These are phyloP conservation scores for Nyctereutes procyonoides DNA, from an alignment of 2,113 vertebrate species.

Conservation along the genomic window DNA sequence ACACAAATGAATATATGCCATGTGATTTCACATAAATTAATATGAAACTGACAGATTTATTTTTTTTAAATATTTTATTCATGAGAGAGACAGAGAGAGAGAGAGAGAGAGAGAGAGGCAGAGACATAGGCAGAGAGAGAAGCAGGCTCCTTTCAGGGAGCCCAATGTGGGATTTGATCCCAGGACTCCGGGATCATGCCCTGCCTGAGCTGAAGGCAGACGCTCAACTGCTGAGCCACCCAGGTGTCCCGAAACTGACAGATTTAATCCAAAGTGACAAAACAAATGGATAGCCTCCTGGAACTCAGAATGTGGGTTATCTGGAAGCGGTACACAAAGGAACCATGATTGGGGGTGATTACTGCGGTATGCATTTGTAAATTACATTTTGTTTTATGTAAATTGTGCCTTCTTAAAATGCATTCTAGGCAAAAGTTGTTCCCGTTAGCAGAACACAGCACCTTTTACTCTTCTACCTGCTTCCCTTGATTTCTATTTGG, in stretches of 20 bases:
- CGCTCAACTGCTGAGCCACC: too few relatives aligned
- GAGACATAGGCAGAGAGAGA: too few relatives aligned
- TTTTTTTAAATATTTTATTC: too few relatives aligned
- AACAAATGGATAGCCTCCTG: not conserved
- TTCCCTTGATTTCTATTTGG: not conserved
- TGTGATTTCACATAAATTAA: not conserved
- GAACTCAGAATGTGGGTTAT: not conserved
- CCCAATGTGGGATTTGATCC: too few relatives aligned
- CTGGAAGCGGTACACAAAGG: not conserved
- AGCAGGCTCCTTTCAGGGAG: too few relatives aligned
- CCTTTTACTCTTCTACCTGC: not conserved
- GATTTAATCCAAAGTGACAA: not conserved
- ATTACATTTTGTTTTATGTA: not conserved
- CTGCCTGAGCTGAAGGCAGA: too few relatives aligned
- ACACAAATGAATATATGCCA: not conserved
- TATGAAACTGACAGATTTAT: not conserved
- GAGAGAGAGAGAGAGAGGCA: too few relatives aligned
- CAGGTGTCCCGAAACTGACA: too few relatives aligned
- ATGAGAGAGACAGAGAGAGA: too few relatives aligned
- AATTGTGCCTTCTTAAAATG: not conserved
- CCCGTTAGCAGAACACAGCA: not conserved
- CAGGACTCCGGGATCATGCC: too few relatives aligned
- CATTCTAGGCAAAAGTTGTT: not conserved
- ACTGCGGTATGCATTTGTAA: not conserved
- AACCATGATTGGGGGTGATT: not conserved